Percentiles rank a stretch among this genome's conserved stretches.
Evolutionary conservation across 2,888 invertebrate species (phyloP).

Genomic region (Synanthedon tipuliformis): DNA sequence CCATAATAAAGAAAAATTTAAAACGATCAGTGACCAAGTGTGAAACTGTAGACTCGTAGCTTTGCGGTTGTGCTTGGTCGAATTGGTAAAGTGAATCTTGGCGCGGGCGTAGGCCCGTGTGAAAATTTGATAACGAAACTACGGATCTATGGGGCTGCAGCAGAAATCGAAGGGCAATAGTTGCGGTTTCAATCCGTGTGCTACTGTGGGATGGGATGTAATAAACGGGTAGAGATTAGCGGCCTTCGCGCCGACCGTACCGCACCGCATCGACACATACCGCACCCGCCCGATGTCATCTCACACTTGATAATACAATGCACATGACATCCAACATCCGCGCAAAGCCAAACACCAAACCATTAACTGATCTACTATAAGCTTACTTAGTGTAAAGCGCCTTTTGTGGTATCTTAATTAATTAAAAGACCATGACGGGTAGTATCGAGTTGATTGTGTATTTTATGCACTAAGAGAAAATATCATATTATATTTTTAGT

Average conservation of each 20-base stretch:
- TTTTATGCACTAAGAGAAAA: too few relatives aligned
- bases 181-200: slow-evolving; percentile 62
- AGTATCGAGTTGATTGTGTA: too few relatives aligned
- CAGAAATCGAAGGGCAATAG: slow-evolving; percentile 52
- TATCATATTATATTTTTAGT: too few relatives aligned
- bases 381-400: too few relatives aligned
- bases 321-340: neutral
- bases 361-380: too few relatives aligned
- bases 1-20: slow-evolving; percentile 12
- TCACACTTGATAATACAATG: slow-evolving; percentile 3
- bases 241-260: slow-evolving; percentile 17
- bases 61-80: slow-evolving; percentile 64
- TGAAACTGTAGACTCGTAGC: slow-evolving; percentile 30
- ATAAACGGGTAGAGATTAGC: slow-evolving; percentile 56
- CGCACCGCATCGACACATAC: slow-evolving; percentile 1
- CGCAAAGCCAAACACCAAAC: slow-evolving; percentile 1
- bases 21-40: slow-evolving; percentile 21
- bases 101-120: slow-evolving; percentile 51
- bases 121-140: slow-evolving; percentile 70
- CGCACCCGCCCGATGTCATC: slow-evolving; percentile 9
- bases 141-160: slow-evolving; percentile 58
- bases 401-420: too few relatives aligned
- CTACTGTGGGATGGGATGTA: slow-evolving; percentile 66
- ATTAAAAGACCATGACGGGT: too few relatives aligned
- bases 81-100: slow-evolving; percentile 64